Conservation (phyloP, 2,888 invertebrate genomes). For the Chrysomela aeneicollis region DNA sequence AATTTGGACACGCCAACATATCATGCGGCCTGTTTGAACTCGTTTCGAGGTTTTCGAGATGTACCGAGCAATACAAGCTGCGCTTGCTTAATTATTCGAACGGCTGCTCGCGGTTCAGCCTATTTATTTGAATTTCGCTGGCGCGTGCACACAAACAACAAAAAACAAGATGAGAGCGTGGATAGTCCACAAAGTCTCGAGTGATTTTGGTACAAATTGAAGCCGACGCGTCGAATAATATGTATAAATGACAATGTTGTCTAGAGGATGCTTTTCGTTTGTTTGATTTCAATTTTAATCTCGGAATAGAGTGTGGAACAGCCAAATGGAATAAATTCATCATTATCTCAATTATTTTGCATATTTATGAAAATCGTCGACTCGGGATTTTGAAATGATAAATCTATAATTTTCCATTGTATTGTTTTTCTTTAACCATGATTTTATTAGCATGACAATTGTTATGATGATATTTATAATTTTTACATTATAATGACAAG, state of each 20-base stretch:
- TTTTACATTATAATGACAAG: too few relatives aligned
- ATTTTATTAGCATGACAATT: too few relatives aligned
- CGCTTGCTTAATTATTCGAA: constrained; percentile 44
- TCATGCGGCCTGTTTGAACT: constrained; percentile 46
- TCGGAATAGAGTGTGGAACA: not conserved
- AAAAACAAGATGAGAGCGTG: constrained; percentile 21
- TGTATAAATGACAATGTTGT: constrained; percentile 14
- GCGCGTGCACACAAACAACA: constrained; percentile 31
- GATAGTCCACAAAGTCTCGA: constrained; percentile 26
- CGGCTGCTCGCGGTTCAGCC: constrained; percentile 34
- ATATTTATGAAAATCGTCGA: too few relatives aligned
- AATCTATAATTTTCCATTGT: too few relatives aligned
- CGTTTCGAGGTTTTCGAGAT: constrained; percentile 27
- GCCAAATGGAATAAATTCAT: too few relatives aligned
- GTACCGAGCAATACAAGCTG: constrained; percentile 37
- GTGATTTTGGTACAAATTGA: constrained; percentile 27
- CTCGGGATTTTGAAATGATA: too few relatives aligned
- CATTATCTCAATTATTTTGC: too few relatives aligned
- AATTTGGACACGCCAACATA: constrained; percentile 38
- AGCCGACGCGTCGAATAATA: constrained; percentile 23
- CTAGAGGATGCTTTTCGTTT: constrained; percentile 9
- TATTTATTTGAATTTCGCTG: constrained; percentile 24
- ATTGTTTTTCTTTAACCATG: too few relatives aligned
- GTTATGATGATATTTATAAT: too few relatives aligned
- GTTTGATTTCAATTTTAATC: not conserved